Base-by-base conservation (phyloP, 2,888 invertebrate genomes). In the Meteorus cinctellus region DNA sequence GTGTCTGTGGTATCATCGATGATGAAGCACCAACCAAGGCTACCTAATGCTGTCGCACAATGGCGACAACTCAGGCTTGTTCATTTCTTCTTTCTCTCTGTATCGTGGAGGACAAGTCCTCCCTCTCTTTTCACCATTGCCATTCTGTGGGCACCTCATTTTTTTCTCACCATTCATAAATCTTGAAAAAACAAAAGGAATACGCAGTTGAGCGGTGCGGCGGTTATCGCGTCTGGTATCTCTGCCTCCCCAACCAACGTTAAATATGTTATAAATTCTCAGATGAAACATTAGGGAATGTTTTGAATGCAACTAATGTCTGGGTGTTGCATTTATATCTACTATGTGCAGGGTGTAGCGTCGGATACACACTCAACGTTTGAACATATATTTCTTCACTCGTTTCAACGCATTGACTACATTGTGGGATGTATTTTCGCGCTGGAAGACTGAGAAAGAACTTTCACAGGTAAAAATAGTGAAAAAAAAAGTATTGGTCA, bases 201-300 rank as follows among this genome's bases (percentile, higher is more conserved):
- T 78, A 76, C 19, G 41, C 36, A n/a, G 75, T 69, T 63, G 71
- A 48, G 71, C 74, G 68, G 74, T 68, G 74, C 75, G 59, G 67
- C 65, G 72, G 70, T 82, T 84, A 85, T 84, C 86, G 82, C 75
- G 65, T 77, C 77, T 73, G 82, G 81, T 84, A 84, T 84, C 83
- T 77, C 78, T 55, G 75, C 74, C 74, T 77, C 73, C 78, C 60
- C 79, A 10, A 34, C 73, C 72, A 76, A 79, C 82, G 79, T 82
- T 85, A 86, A 85, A 85, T 84, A 83, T 83, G 82, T 84, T 85
- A 85, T 85, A 85, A 85, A 86, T 85, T 79, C 79, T 81, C 77
- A 72, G 76, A 81, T 81, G 82, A 82, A 85, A 83, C 81, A 84
- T 85, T 84, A 81, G 82, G 80, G 83, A 83, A 83, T 81, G 81